Conservation (phyloP, 1,140 invertebrate genomes). For the Brachionus koreanus region DNA sequence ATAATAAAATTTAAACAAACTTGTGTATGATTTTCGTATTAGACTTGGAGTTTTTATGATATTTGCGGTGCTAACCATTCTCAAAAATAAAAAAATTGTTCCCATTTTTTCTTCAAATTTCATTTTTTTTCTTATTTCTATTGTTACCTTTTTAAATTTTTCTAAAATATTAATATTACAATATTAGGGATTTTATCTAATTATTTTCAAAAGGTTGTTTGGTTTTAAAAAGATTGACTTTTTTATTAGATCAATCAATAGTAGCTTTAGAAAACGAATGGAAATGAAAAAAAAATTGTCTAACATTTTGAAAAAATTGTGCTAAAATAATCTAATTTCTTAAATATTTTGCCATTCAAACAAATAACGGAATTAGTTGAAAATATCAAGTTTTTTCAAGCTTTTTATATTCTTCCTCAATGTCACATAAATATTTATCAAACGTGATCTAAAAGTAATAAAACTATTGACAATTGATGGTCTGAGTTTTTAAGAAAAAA, state of each 20-base stretch:
- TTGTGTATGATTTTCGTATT: slow-evolving; percentile 3
- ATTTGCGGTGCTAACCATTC: background rate
- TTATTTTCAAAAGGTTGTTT: too few species aligned
- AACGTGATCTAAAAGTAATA: background rate
- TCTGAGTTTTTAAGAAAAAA: background rate
- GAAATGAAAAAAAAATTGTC: too few species aligned
- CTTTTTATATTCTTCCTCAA: background rate
- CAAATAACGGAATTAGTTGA: background rate
- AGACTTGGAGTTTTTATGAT: background rate
- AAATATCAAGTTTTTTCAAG: background rate
- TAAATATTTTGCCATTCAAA: background rate
- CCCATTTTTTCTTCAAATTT: background rate
- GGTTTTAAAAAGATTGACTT: too few species aligned
- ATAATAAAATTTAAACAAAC: background rate
- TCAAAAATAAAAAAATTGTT: background rate
- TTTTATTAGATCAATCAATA: too few species aligned
- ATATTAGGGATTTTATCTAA: too few species aligned
- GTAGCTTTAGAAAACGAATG: too few species aligned
- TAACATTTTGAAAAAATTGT: too few species aligned
- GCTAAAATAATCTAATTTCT: too few species aligned
- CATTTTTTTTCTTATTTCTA: background rate
- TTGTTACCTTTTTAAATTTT: background rate
- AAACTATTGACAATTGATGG: background rate
- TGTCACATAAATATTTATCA: background rate
- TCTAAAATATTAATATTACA: background rate